Conservation (phyloP, 2,113 vertebrate genomes). For the Leptodactylus fuscus region DNA sequence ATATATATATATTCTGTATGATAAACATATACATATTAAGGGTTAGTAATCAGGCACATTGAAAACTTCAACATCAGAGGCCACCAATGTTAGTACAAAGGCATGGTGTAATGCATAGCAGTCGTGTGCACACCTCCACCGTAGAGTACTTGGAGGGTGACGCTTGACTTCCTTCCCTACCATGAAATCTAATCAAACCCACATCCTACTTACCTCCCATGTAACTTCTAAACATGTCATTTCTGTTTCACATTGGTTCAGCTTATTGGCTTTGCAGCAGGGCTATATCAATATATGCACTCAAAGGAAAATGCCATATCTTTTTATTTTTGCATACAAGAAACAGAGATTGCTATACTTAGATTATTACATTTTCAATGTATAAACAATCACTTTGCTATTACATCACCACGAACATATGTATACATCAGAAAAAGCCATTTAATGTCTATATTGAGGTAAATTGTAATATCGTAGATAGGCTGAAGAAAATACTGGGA, state of each 20-base stretch:
- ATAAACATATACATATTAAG: not conserved
- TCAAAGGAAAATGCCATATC: conserved; percentile 20
- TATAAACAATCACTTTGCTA: conserved; percentile 10
- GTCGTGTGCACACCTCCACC: conserved; percentile 34
- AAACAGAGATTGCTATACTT: conserved; percentile 17
- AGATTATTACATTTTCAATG: conserved; percentile 15
- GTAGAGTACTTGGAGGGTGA: conserved; percentile 14
- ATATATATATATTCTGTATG: not conserved
- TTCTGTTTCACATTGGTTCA: conserved; percentile 56
- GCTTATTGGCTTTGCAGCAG: conserved; percentile 38
- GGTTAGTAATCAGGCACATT: conserved; percentile 17
- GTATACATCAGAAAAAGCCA: not conserved
- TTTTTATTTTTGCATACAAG: conserved; percentile 16
- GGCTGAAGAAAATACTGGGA: not conserved
- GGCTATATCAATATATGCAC: not conserved
- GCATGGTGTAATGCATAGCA: conserved; percentile 38
- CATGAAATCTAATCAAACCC: conserved; percentile 56
- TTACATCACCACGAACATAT: not conserved
- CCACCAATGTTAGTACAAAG: conserved; percentile 62
- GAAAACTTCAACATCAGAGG: conserved; percentile 37
- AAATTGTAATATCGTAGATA: not conserved
- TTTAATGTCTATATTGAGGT: not conserved
- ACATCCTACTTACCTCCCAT: conserved; percentile 52
- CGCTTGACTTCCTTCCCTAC: conserved; percentile 42
- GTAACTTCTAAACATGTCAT: conserved; percentile 38